phyloP scores from a whole-genome alignment of 2,888 invertebrate species.

The Diloba caeruleocephala region DNA sequence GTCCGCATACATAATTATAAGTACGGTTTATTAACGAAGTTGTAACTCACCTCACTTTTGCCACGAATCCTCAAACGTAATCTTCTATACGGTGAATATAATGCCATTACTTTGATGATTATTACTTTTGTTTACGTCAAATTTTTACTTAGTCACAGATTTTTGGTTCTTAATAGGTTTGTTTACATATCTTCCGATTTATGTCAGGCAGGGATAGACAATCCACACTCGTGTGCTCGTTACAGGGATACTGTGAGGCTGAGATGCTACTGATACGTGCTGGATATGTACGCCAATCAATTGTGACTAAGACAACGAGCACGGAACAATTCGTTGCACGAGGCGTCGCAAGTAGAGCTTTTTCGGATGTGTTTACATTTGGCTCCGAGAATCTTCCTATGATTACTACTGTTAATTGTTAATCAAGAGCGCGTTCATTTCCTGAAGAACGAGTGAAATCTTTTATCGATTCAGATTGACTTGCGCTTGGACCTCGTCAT shows the following conservation, averaged over 20 bases:
- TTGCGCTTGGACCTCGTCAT: slow-evolving; percentile 12
- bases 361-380: slow-evolving; percentile 43
- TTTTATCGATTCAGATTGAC: slow-evolving; percentile 39
- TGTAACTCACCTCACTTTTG: slow-evolving; percentile 39
- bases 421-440: slow-evolving; percentile 28
- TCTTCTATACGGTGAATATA: slow-evolving; percentile 16
- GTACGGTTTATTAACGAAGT: slow-evolving; percentile 6
- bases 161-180: slow-evolving; percentile 5
- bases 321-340: slow-evolving; percentile 52
- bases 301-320: slow-evolving; percentile 55
- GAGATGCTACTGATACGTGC: slow-evolving; percentile 57
- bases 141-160: slow-evolving; percentile 22
- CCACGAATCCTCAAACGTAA: slow-evolving; percentile 18
- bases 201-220: slow-evolving; percentile 20
- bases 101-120: slow-evolving; percentile 36
- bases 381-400: slow-evolving; percentile 31
- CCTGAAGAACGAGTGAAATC: slow-evolving; percentile 29
- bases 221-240: slow-evolving; percentile 30
- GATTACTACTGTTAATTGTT: slow-evolving; percentile 34
- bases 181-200: slow-evolving; percentile 35
- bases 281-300: slow-evolving; percentile 62
- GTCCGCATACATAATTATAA: neutral
- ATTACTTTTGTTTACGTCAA: slow-evolving; percentile 26
- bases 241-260: slow-evolving; percentile 56
- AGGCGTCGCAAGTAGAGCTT: slow-evolving; percentile 57